phyloP scores from a whole-genome alignment of 1,140 invertebrate species.

The Chymomyza costata region DNA sequence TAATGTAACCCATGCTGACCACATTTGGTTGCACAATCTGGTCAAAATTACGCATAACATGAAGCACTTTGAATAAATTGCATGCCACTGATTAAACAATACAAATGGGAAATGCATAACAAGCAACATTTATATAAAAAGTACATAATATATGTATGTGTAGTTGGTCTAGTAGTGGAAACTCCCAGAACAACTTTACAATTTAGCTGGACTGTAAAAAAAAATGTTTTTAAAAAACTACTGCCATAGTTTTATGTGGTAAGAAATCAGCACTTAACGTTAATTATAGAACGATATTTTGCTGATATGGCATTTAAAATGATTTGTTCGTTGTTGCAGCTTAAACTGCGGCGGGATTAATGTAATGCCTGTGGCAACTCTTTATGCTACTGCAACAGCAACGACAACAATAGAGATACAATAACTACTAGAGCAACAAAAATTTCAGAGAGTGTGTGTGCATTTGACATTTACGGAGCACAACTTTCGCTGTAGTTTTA shows the following conservation, averaged over 20 bases:
- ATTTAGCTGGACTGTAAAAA: neutral
- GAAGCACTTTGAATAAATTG: slow-evolving; percentile 1
- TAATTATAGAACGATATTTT: slow-evolving; percentile 52
- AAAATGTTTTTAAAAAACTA: slow-evolving; percentile 5
- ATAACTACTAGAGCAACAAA: slow-evolving; percentile 20
- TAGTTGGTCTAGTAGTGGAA: no score
- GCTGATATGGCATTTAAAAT: slow-evolving; percentile 51
- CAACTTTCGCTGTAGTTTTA: neutral
- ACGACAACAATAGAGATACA: slow-evolving; percentile 16
- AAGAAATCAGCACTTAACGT: slow-evolving; percentile 65
- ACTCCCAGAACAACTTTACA: no score
- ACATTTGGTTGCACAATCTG: no score
- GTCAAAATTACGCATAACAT: no score
- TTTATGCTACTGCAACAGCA: slow-evolving; percentile 27
- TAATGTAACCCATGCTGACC: no score
- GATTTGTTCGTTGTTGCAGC: slow-evolving; percentile 21
- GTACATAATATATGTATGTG: no score
- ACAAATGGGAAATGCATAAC: no score
- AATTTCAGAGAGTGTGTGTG: slow-evolving; percentile 17
- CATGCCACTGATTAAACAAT: neutral
- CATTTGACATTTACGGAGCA: slow-evolving; percentile 58
- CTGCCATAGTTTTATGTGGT: no score
- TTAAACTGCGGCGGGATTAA: slow-evolving; percentile 28
- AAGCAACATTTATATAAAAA: no score
- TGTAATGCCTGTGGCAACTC: slow-evolving; percentile 45